Percentiles rank a stretch among this genome's conserved stretches.
phyloP scores from a whole-genome alignment of 2,888 invertebrate species.

The Imbricaverruca yamaguchii region DNA sequence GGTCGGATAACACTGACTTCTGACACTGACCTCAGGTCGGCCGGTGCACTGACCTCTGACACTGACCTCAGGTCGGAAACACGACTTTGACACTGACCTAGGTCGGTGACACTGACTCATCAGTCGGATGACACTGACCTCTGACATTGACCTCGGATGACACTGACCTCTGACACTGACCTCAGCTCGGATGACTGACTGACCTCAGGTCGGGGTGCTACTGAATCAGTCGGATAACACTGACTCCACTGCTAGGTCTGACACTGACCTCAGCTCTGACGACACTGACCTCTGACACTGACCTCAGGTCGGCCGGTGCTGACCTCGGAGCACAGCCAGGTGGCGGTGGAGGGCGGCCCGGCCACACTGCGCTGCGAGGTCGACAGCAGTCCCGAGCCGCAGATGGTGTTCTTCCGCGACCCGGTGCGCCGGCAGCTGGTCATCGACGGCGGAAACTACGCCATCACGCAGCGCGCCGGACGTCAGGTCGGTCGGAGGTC shows the following conservation, averaged over 20 bases:
- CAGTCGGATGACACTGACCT: too few relatives aligned
- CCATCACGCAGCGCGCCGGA: slow-evolving; percentile 53
- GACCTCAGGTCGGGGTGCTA: too few relatives aligned
- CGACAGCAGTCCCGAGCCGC: slow-evolving; percentile 68
- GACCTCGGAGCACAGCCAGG: slow-evolving; percentile 66
- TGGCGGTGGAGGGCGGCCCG: slow-evolving; percentile 65
- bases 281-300: slow-evolving; percentile 37
- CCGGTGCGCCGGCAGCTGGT: slow-evolving; percentile 46
- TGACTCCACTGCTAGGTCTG: too few relatives aligned
- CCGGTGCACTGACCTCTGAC: slow-evolving; percentile 64
- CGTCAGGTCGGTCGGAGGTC: slow-evolving; percentile 42
- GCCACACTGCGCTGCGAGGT: slow-evolving; percentile 70
- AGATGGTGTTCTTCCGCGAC: slow-evolving; percentile 73
- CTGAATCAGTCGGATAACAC: too few relatives aligned
- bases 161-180: too few relatives aligned
- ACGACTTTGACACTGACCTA: too few relatives aligned
- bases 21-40: too few relatives aligned
- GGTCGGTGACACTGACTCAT: too few relatives aligned
- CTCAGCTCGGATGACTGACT: too few relatives aligned
- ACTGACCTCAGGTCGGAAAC: too few relatives aligned
- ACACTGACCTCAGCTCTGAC: slow-evolving; percentile 42
- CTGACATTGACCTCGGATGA: too few relatives aligned
- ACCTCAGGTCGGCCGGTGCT: slow-evolving; percentile 51
- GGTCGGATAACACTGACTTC: too few relatives aligned
- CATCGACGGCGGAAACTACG: slow-evolving; percentile 66